A percentile compares a stretch with the other conserved stretches of the same genome.
Conservation (phyloP, 2,888 invertebrate genomes). For the Diaphora mendica region DNA sequence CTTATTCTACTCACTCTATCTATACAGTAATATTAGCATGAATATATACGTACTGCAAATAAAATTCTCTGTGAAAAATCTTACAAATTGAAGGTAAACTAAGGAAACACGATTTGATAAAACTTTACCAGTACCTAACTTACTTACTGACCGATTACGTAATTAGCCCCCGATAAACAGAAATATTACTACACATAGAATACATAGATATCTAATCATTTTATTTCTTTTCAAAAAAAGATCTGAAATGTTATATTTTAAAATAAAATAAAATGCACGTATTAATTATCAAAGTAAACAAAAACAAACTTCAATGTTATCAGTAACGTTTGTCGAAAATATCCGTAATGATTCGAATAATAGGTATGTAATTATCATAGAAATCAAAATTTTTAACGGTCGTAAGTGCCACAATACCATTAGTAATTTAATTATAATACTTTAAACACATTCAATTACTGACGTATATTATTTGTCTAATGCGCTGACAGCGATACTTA, state of each 20-base stretch:
- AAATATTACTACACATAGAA: background rate
- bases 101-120: background rate
- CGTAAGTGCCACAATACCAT: background rate
- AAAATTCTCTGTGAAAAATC: background rate
- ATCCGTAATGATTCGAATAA: background rate
- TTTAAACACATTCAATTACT: slow-evolving; percentile 1
- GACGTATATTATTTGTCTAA: background rate
- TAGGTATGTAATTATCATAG: slow-evolving; percentile 11
- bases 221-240: background rate
- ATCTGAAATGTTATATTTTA: background rate
- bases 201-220: background rate
- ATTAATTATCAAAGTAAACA: slow-evolving; percentile 35
- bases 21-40: background rate
- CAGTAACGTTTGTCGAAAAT: slow-evolving; percentile 5
- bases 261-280: slow-evolving; percentile 11
- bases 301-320: slow-evolving; percentile 13
- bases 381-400: background rate
- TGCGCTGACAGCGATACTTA: background rate
- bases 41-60: background rate
- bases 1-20: background rate
- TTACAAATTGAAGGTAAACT: slow-evolving; percentile 1
- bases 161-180: slow-evolving; percentile 1
- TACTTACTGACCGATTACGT: slow-evolving; percentile 8
- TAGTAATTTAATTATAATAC: background rate
- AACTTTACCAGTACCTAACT: background rate